Evolutionary conservation across 1,140 invertebrate species (phyloP).

Genomic region (Dendrolimus punctatus): DNA sequence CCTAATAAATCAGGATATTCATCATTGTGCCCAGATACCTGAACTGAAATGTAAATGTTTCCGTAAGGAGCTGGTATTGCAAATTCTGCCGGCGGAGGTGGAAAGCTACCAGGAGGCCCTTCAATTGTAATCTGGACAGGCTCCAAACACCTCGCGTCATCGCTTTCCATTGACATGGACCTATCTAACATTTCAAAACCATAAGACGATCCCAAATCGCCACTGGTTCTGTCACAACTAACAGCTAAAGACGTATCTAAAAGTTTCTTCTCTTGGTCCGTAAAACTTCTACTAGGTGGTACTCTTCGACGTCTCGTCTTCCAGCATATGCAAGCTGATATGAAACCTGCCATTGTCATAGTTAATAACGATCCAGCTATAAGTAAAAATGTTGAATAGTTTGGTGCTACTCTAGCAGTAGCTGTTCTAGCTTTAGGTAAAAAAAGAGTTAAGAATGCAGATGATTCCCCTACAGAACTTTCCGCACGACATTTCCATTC

Average conservation of each 20-base stretch:
- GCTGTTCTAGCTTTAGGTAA: slow-evolving; percentile 53
- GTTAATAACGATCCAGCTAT: slow-evolving; percentile 48
- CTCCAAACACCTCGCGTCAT: slow-evolving; percentile 51
- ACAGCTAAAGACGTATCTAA: slow-evolving; percentile 83
- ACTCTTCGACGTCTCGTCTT: slow-evolving; percentile 72
- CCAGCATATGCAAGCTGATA: slow-evolving; percentile 53
- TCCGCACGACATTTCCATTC: slow-evolving; percentile 64
- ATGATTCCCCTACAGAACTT: slow-evolving; percentile 51
- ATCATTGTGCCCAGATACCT: slow-evolving; percentile 62
- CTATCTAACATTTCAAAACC: slow-evolving; percentile 73
- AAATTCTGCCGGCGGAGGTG: slow-evolving; percentile 62
- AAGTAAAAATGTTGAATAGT: slow-evolving; percentile 58
- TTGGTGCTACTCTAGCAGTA: slow-evolving; percentile 46
- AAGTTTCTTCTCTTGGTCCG: slow-evolving; percentile 88
- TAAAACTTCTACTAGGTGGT: slow-evolving; percentile 83
- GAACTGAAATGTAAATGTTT: slow-evolving; percentile 68
- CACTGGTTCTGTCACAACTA: slow-evolving; percentile 76
- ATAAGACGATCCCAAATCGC: slow-evolving; percentile 70
- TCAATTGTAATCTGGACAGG: slow-evolving; percentile 84
- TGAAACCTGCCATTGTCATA: slow-evolving; percentile 47
- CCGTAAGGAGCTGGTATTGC: slow-evolving; percentile 56
- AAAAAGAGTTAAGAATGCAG: slow-evolving; percentile 50
- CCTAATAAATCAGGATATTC: slow-evolving; percentile 69
- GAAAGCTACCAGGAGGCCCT: slow-evolving; percentile 70
- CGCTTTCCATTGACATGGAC: slow-evolving; percentile 60